Evolutionary conservation across 2,113 vertebrate genomes (phyloP).

Genomic region (Orcinus orca): DNA sequence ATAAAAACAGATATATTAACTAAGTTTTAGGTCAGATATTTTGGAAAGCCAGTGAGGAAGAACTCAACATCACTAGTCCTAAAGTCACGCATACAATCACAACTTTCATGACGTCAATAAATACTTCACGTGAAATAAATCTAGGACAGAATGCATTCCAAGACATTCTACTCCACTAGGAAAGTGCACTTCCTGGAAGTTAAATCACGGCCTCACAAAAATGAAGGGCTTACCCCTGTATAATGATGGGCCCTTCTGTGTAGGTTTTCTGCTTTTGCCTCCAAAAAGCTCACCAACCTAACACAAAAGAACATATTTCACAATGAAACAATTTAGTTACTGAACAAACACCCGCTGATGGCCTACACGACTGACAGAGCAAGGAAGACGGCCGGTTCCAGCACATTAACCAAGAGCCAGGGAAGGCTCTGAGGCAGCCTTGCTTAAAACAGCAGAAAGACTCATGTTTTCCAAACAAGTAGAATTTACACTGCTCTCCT

Average conservation of each 20-base stretch:
- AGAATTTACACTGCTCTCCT: neutral
- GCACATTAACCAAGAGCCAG: accelerated
- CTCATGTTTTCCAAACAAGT: no score
- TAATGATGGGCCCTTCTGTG: constrained; percentile 95
- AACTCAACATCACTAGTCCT: neutral
- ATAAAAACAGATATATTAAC: neutral
- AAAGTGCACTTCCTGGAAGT: neutral
- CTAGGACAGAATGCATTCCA: neutral
- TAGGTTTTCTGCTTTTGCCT: constrained; percentile 88
- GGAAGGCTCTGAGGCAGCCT: neutral
- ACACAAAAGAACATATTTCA: neutral
- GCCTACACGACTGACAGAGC: accelerated
- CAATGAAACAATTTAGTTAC: neutral
- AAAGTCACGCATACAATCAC: neutral
- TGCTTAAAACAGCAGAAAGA: neutral
- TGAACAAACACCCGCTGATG: neutral
- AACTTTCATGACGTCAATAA: neutral
- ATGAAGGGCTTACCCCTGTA: constrained; percentile 87
- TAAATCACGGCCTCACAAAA: neutral
- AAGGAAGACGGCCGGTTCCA: neutral
- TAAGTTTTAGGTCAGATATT: neutral
- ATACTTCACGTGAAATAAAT: no score
- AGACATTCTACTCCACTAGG: accelerated
- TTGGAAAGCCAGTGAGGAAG: neutral
- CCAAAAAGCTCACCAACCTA: constrained; percentile 94